Base-by-base conservation (phyloP, 1,140 invertebrate species). In the Halyomorpha halys region DNA sequence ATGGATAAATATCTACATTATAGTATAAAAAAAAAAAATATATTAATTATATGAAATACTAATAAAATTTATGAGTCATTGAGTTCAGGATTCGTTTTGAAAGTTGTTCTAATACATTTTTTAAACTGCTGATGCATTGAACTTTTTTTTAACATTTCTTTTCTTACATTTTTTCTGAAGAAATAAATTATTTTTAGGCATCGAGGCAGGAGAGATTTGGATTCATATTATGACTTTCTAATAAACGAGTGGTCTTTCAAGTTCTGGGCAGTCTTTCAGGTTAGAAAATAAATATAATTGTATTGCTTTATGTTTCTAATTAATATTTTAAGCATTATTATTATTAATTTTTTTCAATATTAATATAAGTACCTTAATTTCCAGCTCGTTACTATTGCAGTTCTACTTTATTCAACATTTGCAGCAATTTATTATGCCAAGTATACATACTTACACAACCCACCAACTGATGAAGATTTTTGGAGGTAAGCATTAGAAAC, bases 231-330 rank as follows among this genome's bases (percentile, higher is more conserved):
- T 70, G 87, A 90, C 73, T 90, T 89, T 72, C 78, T 90, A 49
- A 88, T 91, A 67, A 90, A 87, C 66, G 88, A 90, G 71, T 86
- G 86, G 0, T 89, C 86, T 18, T 91, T 89, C 74, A 91, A 90
- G 72, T 90, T 91, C 71, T 91, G 88, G 88, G 86, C 87, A 15
- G 85, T 80, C 13, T 90, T 90, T 75, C 86, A 89, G 78, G 86
- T 88, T 75, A 73, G 49, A 15, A 23, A 45, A 39, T 1, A 6
- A 13, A 39, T 6, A 13, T 11, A 39, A 39, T 39, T 13, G 11
- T 39, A 39, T 13, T 39, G 11, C 4, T 13, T 39, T 39, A 1
- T 30, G 8, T 30, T 30, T 3, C 3, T 30, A 30, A 30, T 30
- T 30, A n/a, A n/a, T n/a, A n/a, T n/a, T n/a, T n/a, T n/a, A n/a